Percentiles rank a stretch among this genome's conserved stretches.
Conservation (phyloP, 2,888 invertebrate genomes). For the Caenorhabditis japonica region DNA sequence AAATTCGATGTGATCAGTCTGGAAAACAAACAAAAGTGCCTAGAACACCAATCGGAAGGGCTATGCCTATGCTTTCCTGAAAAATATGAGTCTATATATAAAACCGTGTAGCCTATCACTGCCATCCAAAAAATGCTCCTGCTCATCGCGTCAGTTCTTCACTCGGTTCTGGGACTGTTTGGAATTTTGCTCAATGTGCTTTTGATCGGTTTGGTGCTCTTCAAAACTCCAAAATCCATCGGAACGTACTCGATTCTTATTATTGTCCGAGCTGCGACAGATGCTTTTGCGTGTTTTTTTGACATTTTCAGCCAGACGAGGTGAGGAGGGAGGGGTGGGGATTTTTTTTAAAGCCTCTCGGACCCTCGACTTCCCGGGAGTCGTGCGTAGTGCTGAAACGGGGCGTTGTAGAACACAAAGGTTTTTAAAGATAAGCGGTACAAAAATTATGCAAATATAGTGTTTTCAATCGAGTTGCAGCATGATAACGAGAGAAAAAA, state of each 20-base stretch:
- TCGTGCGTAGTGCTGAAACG: too few species aligned
- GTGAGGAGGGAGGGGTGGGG: too few species aligned
- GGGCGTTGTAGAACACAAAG: too few species aligned
- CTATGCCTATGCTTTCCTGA: not conserved
- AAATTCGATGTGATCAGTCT: conserved; percentile 8
- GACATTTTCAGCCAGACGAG: conserved; percentile 40
- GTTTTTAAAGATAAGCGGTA: too few species aligned
- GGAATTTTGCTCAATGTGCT: conserved; percentile 11
- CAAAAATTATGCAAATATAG: too few species aligned
- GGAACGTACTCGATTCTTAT: conserved; percentile 29
- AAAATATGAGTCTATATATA: conserved; percentile 26
- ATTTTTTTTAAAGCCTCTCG: too few species aligned
- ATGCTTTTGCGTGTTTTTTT: conserved; percentile 11
- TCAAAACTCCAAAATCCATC: conserved; percentile 29
- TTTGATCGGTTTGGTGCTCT: conserved; percentile 1
- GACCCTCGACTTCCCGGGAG: too few species aligned
- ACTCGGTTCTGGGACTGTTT: conserved; percentile 14
- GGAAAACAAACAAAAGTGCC: too few species aligned
- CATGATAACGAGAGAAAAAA: too few species aligned
- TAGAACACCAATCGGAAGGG: too few species aligned
- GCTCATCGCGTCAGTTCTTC: conserved; percentile 17
- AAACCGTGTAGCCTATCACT: not conserved
- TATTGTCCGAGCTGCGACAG: conserved; percentile 8
- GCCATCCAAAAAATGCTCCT: conserved; percentile 14
- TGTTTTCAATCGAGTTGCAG: too few species aligned